Base-by-base conservation (phyloP, 2,888 invertebrate species). In the Acanthococcus lagerstroemiae region DNA sequence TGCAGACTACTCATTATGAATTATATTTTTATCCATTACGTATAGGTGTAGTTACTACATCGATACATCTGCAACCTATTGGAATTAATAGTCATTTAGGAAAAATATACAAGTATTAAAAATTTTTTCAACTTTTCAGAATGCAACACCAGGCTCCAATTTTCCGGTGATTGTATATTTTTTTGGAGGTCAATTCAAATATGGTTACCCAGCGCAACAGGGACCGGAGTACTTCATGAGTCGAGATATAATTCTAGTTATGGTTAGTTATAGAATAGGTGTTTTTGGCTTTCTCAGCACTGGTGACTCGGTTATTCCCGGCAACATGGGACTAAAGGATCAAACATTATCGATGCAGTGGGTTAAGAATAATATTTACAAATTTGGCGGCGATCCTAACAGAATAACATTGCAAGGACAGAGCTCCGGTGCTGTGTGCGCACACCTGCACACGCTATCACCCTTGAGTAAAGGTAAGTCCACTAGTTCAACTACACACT, bases 81-180 rank as follows among this genome's bases (percentile, higher is more conserved):
- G n/a, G n/a, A n/a, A n/a, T n/a, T n/a, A n/a, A n/a, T n/a, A n/a
- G n/a, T n/a, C n/a, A n/a, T n/a, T n/a, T n/a, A n/a, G n/a, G n/a
- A n/a, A n/a, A n/a, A n/a, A n/a, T n/a, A n/a, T n/a, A n/a, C n/a
- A n/a, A n/a, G n/a, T n/a, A n/a, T n/a, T n/a, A n/a, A n/a, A n/a
- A n/a, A n/a, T n/a, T n/a, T n/a, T n/a, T n/a, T n/a, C 45, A 67
- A 55, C 45, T 12, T 27, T 27, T 6, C 19, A 58, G 58, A 24
- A 48, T 46, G 27, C 48, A 21, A 44, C 15, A 37, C 54, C 44
- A 12, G 48, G 57, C 1, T 46, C 57, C 44, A 67, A 68, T 17
- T 21, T 68, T 68, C 76, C 77, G 3, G 77, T 80, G 0, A 75
- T 80, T 76, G 76, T 80, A 3, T 80, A 77, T 75, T 78, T 80